phyloP scores from a whole-genome alignment of 2,888 invertebrate genomes.

The Ophion ventricosus region DNA sequence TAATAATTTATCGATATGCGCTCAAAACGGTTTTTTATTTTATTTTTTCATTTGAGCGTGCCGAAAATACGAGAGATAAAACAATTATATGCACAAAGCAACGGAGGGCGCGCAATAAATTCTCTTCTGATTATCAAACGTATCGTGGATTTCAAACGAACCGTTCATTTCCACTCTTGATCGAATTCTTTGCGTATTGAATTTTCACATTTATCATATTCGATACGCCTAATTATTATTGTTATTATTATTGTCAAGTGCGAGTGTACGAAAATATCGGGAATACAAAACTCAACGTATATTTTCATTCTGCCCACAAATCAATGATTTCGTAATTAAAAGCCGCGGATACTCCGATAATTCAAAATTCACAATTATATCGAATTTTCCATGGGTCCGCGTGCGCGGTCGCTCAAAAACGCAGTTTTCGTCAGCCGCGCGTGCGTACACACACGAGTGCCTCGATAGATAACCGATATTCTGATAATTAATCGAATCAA shows the following conservation, averaged over 20 bases:
- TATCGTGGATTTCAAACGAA: not conserved
- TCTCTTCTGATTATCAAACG: not conserved
- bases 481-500: constrained; percentile 61
- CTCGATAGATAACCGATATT: constrained; percentile 59
- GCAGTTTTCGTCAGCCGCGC: constrained; percentile 39
- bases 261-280: no score
- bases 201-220: not conserved
- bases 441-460: not conserved
- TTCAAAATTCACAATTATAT: constrained; percentile 51
- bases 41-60: not conserved
- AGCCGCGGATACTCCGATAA: constrained; percentile 58
- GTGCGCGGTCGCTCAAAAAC: constrained; percentile 38
- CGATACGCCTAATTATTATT: not conserved
- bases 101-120: not conserved
- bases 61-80: not conserved
- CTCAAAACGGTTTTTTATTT: not conserved
- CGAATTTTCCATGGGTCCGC: constrained; percentile 40
- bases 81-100: not conserved
- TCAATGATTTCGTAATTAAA: no score
- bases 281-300: no score
- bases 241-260: no score
- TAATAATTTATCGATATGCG: not conserved
- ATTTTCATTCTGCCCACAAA: no score
- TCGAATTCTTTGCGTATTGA: not conserved
- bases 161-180: not conserved